Evolutionary conservation across 2,797 vertebrate species (phyloP).

Genomic region (Chaetophractus vellerosus): DNA sequence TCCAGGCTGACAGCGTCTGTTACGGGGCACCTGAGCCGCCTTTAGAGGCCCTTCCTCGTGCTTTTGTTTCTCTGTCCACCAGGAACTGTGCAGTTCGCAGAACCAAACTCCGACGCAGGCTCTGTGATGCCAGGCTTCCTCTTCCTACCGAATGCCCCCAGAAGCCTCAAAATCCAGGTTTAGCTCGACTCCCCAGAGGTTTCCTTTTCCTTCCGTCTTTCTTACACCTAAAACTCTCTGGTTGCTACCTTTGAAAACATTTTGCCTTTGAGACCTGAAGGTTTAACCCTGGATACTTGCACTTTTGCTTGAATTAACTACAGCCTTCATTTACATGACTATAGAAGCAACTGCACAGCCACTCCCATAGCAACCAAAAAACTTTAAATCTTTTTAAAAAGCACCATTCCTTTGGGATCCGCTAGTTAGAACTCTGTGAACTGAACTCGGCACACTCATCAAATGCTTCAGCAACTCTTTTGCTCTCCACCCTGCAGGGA

Average conservation of each 20-base stretch:
- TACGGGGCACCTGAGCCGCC: accelerated
- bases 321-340: background rate
- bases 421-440: accelerated
- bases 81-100: background rate
- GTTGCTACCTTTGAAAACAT: background rate
- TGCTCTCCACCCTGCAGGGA: accelerated
- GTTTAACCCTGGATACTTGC: background rate
- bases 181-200: background rate
- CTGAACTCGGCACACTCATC: accelerated
- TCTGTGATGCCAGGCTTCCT: background rate
- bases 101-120: background rate
- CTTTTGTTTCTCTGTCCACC: background rate
- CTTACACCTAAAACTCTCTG: background rate
- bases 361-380: background rate
- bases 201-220: background rate
- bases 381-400: background rate
- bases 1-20: background rate
- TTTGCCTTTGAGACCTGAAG: background rate
- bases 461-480: accelerated
- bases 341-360: background rate
- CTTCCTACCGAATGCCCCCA: background rate
- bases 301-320: background rate
- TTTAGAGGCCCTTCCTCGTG: background rate
- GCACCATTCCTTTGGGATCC: background rate
- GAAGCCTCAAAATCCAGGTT: background rate